Evolutionary conservation across 2,797 vertebrate species (phyloP).

Genomic region (Thripadectes ignobilis): DNA sequence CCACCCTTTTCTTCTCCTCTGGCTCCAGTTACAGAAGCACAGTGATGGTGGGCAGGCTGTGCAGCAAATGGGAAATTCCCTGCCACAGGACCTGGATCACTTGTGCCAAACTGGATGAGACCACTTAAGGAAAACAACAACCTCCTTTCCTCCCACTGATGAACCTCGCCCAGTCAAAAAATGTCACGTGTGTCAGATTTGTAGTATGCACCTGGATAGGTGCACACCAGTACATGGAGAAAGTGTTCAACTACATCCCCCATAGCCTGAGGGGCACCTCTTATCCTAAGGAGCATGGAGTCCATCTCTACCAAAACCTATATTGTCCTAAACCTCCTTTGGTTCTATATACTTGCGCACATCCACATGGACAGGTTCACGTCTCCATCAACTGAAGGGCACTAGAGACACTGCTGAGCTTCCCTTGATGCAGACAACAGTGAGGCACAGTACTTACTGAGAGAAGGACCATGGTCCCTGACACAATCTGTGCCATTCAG

Average conservation of each 20-base stretch:
- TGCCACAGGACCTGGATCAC: background rate
- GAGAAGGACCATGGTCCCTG: background rate
- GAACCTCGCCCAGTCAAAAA: background rate
- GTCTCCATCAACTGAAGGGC: background rate
- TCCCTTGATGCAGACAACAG: background rate
- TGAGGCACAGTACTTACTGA: background rate
- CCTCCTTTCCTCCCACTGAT: background rate
- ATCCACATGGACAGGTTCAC: fast-evolving
- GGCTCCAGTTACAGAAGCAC: background rate
- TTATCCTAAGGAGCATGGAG: background rate
- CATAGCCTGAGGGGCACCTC: background rate
- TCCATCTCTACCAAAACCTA: background rate
- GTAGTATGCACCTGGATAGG: background rate
- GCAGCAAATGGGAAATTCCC: background rate
- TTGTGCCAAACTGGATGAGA: background rate
- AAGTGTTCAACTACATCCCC: background rate
- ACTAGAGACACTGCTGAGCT: background rate
- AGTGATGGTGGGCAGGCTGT: background rate
- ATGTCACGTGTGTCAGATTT: fast-evolving
- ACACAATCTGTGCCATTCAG: background rate
- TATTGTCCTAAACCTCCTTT: background rate
- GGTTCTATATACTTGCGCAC: background rate
- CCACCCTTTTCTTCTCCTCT: background rate
- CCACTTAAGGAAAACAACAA: background rate
- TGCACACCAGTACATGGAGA: background rate